Conservation (phyloP, 2,797 vertebrate genomes). For the Lateolabrax maculatus region DNA sequence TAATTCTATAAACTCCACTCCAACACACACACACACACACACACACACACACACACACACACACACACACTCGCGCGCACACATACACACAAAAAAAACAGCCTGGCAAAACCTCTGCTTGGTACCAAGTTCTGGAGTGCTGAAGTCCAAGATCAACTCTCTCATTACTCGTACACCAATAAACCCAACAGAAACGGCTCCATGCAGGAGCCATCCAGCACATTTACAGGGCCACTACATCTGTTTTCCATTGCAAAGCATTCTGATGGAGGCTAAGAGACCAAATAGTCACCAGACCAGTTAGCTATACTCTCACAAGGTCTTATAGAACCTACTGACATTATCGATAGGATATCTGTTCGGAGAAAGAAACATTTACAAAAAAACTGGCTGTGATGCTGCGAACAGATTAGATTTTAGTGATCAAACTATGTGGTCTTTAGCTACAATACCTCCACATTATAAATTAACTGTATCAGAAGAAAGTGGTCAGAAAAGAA, state of each 20-base stretch:
- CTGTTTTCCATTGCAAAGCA: constrained; percentile 65
- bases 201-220: constrained; percentile 32
- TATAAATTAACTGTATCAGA: not conserved
- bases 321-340: not conserved
- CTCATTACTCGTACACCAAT: constrained; percentile 65
- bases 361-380: not conserved
- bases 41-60: constrained; percentile 31
- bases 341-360: not conserved
- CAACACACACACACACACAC: constrained; percentile 28
- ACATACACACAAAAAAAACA: constrained; percentile 32
- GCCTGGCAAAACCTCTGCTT: constrained; percentile 61
- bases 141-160: constrained; percentile 59
- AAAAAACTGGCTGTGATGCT: not conserved
- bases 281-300: constrained; percentile 24
- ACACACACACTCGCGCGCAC: constrained; percentile 37
- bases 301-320: not conserved
- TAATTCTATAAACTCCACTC: constrained; percentile 52
- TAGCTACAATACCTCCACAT: not conserved
- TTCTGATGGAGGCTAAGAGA: constrained; percentile 23
- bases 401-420: not conserved
- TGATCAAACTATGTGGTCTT: not conserved
- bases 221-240: constrained; percentile 59
- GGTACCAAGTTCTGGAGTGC: constrained; percentile 57
- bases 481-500: not conserved
- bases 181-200: constrained; percentile 55